A percentile compares a stretch with the other conserved stretches of the same genome.
phyloP scores from a whole-genome alignment of 2,888 invertebrate species.

The Agonopterix alstromeriana region DNA sequence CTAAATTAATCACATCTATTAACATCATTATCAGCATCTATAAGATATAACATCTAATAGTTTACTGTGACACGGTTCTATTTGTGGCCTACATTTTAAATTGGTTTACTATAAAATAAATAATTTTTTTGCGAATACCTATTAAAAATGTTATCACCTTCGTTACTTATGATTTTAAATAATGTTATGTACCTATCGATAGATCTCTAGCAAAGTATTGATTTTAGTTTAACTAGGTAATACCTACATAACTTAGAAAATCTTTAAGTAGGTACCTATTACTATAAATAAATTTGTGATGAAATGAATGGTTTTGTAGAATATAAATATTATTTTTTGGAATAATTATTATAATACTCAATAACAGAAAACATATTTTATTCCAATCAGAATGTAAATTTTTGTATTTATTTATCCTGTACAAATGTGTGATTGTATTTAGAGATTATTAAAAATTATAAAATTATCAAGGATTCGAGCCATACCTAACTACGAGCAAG shows the following conservation, averaged over 20 bases:
- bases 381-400: slow-evolving; percentile 3
- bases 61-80: no score
- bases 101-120: no score
- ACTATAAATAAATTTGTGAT: no score
- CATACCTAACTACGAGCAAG: slow-evolving; percentile 37
- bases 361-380: slow-evolving; percentile 2
- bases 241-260: slow-evolving; percentile 7
- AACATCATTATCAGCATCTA: no score
- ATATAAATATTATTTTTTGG: no score
- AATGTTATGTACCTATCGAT: slow-evolving; percentile 5
- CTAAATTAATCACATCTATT: no score
- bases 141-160: no score
- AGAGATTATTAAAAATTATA: slow-evolving; percentile 19
- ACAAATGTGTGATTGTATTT: slow-evolving; percentile 20
- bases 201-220: slow-evolving; percentile 29
- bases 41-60: no score
- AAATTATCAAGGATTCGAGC: slow-evolving; percentile 57
- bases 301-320: no score
- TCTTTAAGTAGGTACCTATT: no score
- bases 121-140: no score
- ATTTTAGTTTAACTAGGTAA: slow-evolving; percentile 15
- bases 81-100: no score
- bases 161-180: neutral
- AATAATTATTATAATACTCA: slow-evolving; percentile 1
- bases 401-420: slow-evolving; percentile 19